phyloP scores from a whole-genome alignment of 2,797 vertebrate genomes.

The Notolabrus celidotus region DNA sequence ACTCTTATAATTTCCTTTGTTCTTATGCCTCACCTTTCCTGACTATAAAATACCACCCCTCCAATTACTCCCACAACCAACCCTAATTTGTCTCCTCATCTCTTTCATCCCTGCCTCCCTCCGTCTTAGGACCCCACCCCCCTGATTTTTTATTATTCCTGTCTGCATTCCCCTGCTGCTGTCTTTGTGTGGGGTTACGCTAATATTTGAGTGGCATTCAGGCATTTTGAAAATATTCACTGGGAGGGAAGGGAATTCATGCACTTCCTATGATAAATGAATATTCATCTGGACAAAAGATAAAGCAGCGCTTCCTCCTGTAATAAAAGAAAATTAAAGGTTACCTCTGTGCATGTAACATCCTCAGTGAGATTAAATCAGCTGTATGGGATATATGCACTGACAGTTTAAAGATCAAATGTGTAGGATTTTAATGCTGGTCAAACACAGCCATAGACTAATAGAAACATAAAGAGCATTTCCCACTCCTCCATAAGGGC shows the following conservation, averaged over 20 bases:
- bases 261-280: neutral
- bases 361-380: neutral
- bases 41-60: slow-evolving; percentile 17
- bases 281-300: neutral
- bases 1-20: slow-evolving; percentile 14
- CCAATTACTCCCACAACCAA: neutral
- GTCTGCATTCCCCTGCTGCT: neutral
- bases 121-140: neutral
- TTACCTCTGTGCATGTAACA: neutral
- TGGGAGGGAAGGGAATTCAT: neutral
- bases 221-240: slow-evolving; percentile 43
- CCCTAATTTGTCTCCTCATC: slow-evolving; percentile 1
- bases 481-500: neutral
- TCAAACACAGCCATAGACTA: neutral
- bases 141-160: slow-evolving; percentile 19
- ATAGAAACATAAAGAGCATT: slow-evolving; percentile 5
- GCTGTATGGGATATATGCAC: neutral
- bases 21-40: slow-evolving; percentile 30
- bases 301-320: neutral
- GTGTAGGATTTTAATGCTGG: neutral
- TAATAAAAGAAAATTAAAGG: neutral
- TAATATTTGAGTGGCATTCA: slow-evolving; percentile 21
- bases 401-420: neutral
- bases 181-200: slow-evolving; percentile 40
- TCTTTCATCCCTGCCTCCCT: slow-evolving; percentile 5